Percentiles rank a stretch among this genome's conserved stretches.
These are phyloP conservation scores for Campylomormyrus tamandua DNA, from an alignment of 2,113 vertebrate genomes.

Conservation along the genomic window DNA sequence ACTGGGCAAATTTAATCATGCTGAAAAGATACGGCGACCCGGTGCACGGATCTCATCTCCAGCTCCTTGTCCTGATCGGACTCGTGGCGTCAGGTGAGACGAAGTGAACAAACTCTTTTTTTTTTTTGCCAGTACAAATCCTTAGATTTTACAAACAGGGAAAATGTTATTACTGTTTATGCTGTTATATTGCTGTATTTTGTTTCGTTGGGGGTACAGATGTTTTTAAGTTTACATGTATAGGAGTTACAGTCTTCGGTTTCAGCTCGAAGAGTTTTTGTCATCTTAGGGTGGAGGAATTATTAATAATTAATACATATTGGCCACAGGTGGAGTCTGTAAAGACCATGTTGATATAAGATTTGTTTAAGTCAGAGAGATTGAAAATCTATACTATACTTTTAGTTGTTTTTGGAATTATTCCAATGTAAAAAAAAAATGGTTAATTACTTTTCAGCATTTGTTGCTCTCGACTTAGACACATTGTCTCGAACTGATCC, in stretches of 20 bases:
- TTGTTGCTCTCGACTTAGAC: slow-evolving; percentile 14
- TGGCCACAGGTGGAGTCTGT: not conserved
- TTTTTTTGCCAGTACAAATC: not conserved
- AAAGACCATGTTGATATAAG: not conserved
- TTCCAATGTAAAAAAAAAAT: slow-evolving; percentile 8
- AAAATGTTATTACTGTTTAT: not conserved
- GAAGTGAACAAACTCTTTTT: not conserved
- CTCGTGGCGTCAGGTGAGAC: slow-evolving; percentile 58
- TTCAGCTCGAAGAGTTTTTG: not conserved
- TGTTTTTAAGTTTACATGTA: not conserved
- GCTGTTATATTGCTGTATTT: not conserved
- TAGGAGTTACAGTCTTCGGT: not conserved
- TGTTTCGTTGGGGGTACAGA: not conserved
- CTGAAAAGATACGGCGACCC: slow-evolving; percentile 1
- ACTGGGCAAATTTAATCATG: not conserved
- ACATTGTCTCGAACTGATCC: slow-evolving; percentile 38
- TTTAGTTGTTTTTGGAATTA: slow-evolving; percentile 8
- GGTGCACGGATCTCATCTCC: slow-evolving; percentile 44
- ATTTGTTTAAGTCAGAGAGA: not conserved
- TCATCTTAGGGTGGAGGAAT: not conserved
- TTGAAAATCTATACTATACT: not conserved
- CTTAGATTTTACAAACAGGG: not conserved
- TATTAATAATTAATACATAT: not conserved
- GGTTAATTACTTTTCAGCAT: slow-evolving; percentile 30
- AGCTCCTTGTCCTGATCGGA: slow-evolving; percentile 49